phyloP scores from a whole-genome alignment of 2,113 vertebrate species.

The Phaethon lepturus region DNA sequence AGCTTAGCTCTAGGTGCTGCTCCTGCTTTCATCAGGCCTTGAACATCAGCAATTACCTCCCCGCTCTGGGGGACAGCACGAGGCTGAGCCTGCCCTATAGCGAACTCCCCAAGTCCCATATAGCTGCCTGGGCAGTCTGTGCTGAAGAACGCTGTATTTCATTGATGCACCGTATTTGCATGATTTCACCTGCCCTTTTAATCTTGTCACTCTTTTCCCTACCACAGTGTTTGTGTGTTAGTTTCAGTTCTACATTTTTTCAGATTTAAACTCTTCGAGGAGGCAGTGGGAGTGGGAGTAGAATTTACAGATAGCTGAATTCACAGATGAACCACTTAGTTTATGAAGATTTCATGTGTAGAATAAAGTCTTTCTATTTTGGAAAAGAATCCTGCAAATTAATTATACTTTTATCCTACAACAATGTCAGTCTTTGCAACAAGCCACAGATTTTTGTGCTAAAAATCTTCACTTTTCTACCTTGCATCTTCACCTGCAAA shows the following conservation, averaged over 20 bases:
- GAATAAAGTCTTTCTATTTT: background rate
- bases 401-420: background rate
- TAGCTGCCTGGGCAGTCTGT: background rate
- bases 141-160: background rate
- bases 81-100: background rate
- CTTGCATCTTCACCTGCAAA: background rate
- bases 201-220: background rate
- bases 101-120: background rate
- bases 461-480: background rate
- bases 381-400: background rate
- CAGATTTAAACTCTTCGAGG: background rate
- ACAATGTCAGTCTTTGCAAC: background rate
- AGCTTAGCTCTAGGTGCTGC: background rate
- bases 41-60: background rate
- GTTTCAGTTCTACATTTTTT: background rate
- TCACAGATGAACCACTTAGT: background rate
- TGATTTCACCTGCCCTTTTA: background rate
- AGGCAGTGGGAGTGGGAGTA: background rate
- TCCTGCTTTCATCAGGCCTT: background rate
- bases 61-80: rapidly evolving
- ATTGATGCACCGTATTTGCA: background rate
- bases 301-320: background rate
- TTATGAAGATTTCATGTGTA: background rate
- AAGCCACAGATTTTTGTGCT: background rate
- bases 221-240: background rate